A percentile compares a stretch with the other conserved stretches of the same genome.
phyloP scores from a whole-genome alignment of 2,797 vertebrate genomes.

The Rhincodon typus region DNA sequence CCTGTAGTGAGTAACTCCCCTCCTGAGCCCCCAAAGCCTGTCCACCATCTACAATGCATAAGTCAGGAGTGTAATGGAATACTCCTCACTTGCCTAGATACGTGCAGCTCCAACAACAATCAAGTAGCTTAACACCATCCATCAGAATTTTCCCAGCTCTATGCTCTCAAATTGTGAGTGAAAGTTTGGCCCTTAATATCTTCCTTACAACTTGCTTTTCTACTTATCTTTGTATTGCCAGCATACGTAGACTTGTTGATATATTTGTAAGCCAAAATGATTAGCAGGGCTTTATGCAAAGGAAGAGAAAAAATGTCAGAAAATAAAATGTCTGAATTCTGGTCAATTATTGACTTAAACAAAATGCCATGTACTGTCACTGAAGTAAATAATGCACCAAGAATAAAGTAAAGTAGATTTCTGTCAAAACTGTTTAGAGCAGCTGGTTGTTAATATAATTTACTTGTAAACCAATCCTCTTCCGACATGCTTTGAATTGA shows the following conservation, averaged over 20 bases:
- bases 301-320: background rate
- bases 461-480: conserved; percentile 27
- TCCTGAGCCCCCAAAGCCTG: too few species aligned
- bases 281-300: background rate
- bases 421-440: conserved; percentile 20
- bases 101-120: too few species aligned
- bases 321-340: background rate
- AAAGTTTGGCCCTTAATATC: too few species aligned
- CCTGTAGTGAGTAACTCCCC: too few species aligned
- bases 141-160: too few species aligned
- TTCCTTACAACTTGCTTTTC: too few species aligned
- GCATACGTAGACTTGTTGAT: background rate
- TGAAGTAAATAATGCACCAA: background rate
- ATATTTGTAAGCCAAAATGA: background rate
- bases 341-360: background rate
- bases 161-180: too few species aligned
- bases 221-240: too few species aligned
- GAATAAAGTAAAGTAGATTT: conserved; percentile 4
- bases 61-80: too few species aligned
- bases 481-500: background rate
- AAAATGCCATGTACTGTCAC: background rate
- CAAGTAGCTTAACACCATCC: too few species aligned
- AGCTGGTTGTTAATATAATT: background rate
- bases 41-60: too few species aligned
- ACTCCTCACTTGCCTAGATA: too few species aligned